Base-by-base conservation (phyloP, 2,113 vertebrate genomes). In the Albula glossodonta region DNA sequence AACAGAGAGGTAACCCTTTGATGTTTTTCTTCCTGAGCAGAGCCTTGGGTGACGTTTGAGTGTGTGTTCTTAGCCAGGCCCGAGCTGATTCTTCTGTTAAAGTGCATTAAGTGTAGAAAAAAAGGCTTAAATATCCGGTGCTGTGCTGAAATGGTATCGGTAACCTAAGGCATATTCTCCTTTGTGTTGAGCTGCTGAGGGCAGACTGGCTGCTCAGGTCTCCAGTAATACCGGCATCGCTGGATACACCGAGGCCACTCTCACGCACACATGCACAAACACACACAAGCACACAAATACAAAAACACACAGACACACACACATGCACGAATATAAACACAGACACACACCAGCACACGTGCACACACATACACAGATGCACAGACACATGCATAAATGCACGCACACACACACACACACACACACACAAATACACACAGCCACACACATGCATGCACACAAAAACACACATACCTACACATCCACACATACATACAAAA, bases 211-310 rank as follows among this genome's bases (percentile, higher is more conserved):
- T 74, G 70, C 88, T 87, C 84, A 89, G 87, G 90, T 85, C 88
- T 86, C 87, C 78, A 82, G 88, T 89, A 87, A 85, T 83, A 87
- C 89, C 66, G 89, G 84, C 74, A 81, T 77, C 63, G 79, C 81
- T 48, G 79, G 9, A 50, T 89, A 81, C 79, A 8, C 81, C 87
- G 83, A 66, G 79, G 17, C 82, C n/a, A 52, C 86, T 85, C 56
- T 81, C 74, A 57, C 78, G 31, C 31, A 41, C 31, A 41, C 31
- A 41, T 41, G 31, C 31, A 41, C 31, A 41, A 41, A 41, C 31
- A 41, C 53, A 87, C 83, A 86, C 56, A 86, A 81, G 89, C 77
- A 8, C 63, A 70, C 19, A 74, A 78, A 83, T 53, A 78, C 4
- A 31, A 85, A 78, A 82, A 86, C 19, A 82, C 80, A 86, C 82